These are phyloP conservation scores for Pristionchus arcanus DNA, from an alignment of 2,888 invertebrate genomes.

Conservation along the genomic window DNA sequence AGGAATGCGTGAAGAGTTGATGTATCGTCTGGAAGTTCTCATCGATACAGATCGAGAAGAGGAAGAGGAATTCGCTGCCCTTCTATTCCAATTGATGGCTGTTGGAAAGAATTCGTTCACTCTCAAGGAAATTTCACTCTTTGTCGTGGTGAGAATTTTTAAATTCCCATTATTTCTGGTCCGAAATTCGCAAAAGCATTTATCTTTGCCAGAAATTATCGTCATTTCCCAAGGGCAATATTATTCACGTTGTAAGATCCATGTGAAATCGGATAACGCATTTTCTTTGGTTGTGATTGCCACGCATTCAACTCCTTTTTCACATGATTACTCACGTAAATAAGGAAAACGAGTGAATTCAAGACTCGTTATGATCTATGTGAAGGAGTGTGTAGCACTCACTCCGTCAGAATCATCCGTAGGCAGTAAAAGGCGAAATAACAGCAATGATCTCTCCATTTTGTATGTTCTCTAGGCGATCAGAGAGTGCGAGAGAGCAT, in stretches of 20 bases:
- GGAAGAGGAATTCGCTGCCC: neutral
- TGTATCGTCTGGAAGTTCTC: neutral
- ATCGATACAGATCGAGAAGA: neutral
- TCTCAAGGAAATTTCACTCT: conserved; percentile 39
- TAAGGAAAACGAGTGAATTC: neutral
- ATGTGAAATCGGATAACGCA: too few relatives aligned
- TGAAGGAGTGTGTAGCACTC: too few relatives aligned
- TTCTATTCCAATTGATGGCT: conserved; percentile 50
- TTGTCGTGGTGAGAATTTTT: conserved; percentile 21
- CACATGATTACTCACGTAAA: neutral
- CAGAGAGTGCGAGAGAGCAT: neutral
- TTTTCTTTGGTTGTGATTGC: too few relatives aligned
- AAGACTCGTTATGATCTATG: neutral
- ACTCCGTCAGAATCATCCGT: too few relatives aligned
- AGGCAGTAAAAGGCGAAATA: neutral
- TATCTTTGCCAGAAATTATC: neutral
- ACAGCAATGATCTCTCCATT: neutral
- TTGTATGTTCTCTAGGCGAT: neutral
- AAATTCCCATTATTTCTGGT: neutral
- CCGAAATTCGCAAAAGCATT: neutral
- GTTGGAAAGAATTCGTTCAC: conserved; percentile 42
- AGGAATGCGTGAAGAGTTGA: neutral
- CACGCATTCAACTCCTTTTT: too few relatives aligned
- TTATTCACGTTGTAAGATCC: too few relatives aligned
- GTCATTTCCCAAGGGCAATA: too few relatives aligned